phyloP scores from a whole-genome alignment of 2,113 vertebrate genomes.

The Labrus mixtus region DNA sequence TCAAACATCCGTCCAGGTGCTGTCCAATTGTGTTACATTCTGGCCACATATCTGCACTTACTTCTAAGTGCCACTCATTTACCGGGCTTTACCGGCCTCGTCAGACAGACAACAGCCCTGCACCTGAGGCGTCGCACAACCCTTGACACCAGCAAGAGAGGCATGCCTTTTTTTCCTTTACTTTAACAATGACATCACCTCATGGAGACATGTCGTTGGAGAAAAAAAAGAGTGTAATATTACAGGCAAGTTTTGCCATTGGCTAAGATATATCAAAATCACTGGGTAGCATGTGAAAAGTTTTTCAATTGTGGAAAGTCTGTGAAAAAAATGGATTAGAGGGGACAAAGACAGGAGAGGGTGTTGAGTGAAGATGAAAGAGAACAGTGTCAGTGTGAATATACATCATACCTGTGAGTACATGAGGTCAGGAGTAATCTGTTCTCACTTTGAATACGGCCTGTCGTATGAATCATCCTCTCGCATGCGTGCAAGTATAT shows the following conservation, averaged over 20 bases:
- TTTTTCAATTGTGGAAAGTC: too few species aligned
- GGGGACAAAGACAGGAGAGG: constrained; percentile 8
- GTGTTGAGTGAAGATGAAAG: constrained; percentile 15
- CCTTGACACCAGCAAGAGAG: constrained; percentile 44
- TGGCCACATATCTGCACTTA: constrained; percentile 50
- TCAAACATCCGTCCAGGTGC: not conserved
- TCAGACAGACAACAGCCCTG: constrained; percentile 50
- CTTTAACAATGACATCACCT: constrained; percentile 28
- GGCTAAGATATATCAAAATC: not conserved
- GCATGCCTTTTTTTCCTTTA: constrained; percentile 3
- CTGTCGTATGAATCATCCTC: constrained; percentile 38
- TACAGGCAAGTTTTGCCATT: not conserved
- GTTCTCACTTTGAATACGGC: constrained; percentile 20
- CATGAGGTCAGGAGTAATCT: constrained; percentile 29
- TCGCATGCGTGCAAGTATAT: constrained; percentile 28
- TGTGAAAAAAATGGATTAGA: not conserved
- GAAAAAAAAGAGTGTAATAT: not conserved
- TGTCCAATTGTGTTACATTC: constrained; percentile 47
- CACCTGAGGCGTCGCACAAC: constrained; percentile 37
- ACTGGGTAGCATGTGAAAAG: constrained; percentile 19
- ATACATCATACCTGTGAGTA: constrained; percentile 26
- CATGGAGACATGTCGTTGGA: not conserved
- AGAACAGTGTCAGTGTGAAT: constrained; percentile 4
- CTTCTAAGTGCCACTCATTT: constrained; percentile 57
- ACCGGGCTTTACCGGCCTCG: constrained; percentile 43